These are phyloP conservation scores for Capitulum mitella DNA, from an alignment of 2,888 invertebrate genomes.

Conservation along the genomic window DNA sequence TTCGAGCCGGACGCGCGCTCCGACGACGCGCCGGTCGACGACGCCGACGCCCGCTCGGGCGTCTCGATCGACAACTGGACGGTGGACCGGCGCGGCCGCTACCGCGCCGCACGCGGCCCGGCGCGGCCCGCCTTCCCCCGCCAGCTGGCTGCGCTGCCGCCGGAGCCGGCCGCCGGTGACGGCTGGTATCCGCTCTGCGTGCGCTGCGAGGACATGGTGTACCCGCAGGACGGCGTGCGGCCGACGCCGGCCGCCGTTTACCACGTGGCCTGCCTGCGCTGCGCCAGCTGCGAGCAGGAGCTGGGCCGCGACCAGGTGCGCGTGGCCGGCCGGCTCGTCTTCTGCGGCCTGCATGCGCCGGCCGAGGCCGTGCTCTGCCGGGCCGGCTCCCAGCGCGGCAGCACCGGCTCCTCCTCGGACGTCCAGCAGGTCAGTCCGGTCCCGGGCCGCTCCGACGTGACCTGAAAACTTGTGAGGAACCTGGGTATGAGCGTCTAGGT, in stretches of 20 bases:
- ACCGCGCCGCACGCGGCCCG: not conserved
- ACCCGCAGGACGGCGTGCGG: conserved; percentile 10
- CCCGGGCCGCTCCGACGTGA: too few relatives aligned
- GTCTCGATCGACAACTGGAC: not conserved
- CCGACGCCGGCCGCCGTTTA: not conserved
- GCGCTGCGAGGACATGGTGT: not conserved
- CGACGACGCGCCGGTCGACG: not conserved
- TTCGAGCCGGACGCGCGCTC: not conserved
- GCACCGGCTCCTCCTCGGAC: not conserved
- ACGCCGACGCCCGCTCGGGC: not conserved
- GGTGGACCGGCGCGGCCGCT: not conserved
- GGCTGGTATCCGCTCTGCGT: conserved; percentile 2
- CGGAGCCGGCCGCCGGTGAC: too few relatives aligned
- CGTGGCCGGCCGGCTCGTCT: not conserved
- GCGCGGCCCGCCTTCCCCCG: too few relatives aligned
- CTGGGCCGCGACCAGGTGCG: not conserved
- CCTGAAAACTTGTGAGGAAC: too few relatives aligned
- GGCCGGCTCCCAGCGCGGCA: not conserved
- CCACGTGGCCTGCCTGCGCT: conserved; percentile 4
- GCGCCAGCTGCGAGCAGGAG: not conserved
- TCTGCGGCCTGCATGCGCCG: not conserved
- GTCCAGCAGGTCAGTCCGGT: not conserved
- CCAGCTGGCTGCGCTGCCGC: not conserved
- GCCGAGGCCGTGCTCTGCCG: not conserved
- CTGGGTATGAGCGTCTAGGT: too few relatives aligned